Evolutionary conservation across 2,797 vertebrate species (phyloP).

Genomic region (Lophotriccus pileatus): DNA sequence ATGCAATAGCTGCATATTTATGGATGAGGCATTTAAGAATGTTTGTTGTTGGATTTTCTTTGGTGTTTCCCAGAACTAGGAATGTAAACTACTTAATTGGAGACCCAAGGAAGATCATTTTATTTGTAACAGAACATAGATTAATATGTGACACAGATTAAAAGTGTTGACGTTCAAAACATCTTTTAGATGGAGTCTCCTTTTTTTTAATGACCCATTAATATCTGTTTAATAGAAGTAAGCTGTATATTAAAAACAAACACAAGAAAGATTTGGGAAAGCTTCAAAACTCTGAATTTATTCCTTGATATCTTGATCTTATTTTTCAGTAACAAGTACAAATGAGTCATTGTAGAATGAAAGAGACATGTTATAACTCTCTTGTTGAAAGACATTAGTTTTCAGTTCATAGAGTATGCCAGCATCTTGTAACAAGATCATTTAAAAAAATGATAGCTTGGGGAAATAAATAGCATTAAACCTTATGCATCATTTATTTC

Average conservation of each 20-base stretch:
- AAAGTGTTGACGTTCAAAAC: not conserved
- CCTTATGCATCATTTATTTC: not conserved
- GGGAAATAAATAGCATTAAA: not conserved
- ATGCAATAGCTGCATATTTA: not conserved
- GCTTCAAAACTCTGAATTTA: not conserved
- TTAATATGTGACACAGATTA: not conserved
- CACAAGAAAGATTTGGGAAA: not conserved
- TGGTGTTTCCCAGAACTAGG: not conserved
- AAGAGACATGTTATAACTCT: not conserved
- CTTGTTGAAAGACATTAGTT: not conserved
- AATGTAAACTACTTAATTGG: conserved; percentile 5
- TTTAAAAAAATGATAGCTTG: not conserved
- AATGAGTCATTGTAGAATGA: not conserved
- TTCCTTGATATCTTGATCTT: not conserved
- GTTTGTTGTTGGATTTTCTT: not conserved
- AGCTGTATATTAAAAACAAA: not conserved
- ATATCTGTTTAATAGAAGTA: not conserved
- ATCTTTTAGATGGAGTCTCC: not conserved
- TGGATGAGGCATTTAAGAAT: not conserved
- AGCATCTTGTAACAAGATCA: not conserved
- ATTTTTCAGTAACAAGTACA: not conserved
- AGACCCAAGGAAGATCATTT: not conserved
- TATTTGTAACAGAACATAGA: not conserved
- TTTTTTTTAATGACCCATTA: not conserved
- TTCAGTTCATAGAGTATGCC: not conserved